Conservation (phyloP, 1,140 invertebrate genomes). For the Solenopsis invicta region DNA sequence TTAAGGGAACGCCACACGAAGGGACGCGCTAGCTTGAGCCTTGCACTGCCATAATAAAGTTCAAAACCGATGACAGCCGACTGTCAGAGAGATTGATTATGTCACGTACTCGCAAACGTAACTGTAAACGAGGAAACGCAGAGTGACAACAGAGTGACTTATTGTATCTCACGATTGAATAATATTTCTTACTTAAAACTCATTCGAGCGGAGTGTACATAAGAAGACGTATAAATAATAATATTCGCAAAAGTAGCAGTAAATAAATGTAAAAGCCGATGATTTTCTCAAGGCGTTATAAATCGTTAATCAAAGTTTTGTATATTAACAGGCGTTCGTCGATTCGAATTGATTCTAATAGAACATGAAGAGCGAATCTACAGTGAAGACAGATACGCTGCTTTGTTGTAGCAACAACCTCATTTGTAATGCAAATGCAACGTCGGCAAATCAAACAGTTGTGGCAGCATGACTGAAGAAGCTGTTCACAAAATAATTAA, state of each 20-base stretch:
- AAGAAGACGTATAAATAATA: not conserved
- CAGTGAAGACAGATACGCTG: not conserved
- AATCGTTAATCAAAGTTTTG: slow-evolving; percentile 43
- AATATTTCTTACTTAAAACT: slow-evolving; percentile 45
- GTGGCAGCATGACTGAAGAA: slow-evolving; percentile 20
- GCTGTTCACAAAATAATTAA: slow-evolving; percentile 29
- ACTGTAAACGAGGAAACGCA: slow-evolving; percentile 10
- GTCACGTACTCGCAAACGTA: not conserved
- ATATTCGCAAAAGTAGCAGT: slow-evolving; percentile 7
- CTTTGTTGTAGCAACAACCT: slow-evolving; percentile 1
- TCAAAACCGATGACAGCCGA: slow-evolving; percentile 48
- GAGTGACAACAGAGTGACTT: slow-evolving; percentile 29
- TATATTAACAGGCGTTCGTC: slow-evolving; percentile 26
- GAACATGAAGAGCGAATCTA: not conserved
- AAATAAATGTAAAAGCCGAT: not conserved
- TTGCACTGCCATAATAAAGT: slow-evolving; percentile 46
- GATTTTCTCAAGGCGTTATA: not conserved
- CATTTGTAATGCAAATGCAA: slow-evolving; percentile 29
- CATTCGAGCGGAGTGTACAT: not conserved
- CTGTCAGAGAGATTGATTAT: slow-evolving; percentile 13
- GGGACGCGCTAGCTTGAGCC: slow-evolving; percentile 18
- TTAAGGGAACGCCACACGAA: not conserved
- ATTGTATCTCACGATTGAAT: slow-evolving; percentile 19
- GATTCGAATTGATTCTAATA: not conserved
- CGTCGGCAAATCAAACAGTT: not conserved